A percentile compares a stretch with the other conserved stretches of the same genome.
phyloP scores from a whole-genome alignment of 1,140 invertebrate species.

The Meloidogyne floridensis region DNA sequence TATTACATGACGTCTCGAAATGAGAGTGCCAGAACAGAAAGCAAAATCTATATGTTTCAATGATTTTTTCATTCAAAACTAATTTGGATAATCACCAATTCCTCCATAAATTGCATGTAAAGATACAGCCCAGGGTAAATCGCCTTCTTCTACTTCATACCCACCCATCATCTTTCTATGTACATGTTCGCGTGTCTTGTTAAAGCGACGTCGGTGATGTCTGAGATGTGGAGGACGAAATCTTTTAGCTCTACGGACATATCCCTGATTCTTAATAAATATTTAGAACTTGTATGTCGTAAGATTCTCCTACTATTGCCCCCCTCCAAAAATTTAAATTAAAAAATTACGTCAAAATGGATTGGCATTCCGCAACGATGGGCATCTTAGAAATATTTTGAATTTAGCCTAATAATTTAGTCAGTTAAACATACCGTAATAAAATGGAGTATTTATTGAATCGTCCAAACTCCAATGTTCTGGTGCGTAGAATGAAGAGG shows the following conservation, averaged over 20 bases:
- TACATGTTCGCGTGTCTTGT: background rate
- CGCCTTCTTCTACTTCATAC: slow-evolving; percentile 1
- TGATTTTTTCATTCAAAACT: background rate
- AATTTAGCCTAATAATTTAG: background rate
- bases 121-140: slow-evolving; percentile 12
- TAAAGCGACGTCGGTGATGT: background rate
- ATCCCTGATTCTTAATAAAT: background rate
- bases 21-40: slow-evolving; percentile 14
- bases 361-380: slow-evolving; percentile 2
- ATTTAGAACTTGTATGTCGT: background rate
- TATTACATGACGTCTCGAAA: slow-evolving; percentile 20
- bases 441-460: background rate
- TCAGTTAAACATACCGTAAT: background rate
- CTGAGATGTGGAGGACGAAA: background rate
- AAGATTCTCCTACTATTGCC: too few species aligned
- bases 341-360: background rate
- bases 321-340: too few species aligned
- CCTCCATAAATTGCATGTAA: background rate
- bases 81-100: too few species aligned
- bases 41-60: background rate
- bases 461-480: background rate
- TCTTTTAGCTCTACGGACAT: background rate
- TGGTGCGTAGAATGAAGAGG: background rate
- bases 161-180: slow-evolving; percentile 19
- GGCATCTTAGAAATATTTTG: background rate